These are phyloP conservation scores for Pyrocoelia pectoralis DNA, from an alignment of 2,888 invertebrate species.

Conservation along the genomic window DNA sequence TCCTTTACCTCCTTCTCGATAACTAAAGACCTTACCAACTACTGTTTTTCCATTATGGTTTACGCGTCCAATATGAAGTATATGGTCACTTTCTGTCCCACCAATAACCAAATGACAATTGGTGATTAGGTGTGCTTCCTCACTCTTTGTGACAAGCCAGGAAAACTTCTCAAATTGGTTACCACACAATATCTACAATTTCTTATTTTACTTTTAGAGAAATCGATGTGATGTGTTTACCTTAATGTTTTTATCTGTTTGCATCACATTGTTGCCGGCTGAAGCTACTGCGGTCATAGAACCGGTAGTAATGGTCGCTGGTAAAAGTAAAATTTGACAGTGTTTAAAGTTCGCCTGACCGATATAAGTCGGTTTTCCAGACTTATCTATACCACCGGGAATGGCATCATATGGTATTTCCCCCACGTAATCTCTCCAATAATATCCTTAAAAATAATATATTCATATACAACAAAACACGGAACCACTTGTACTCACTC, in stretches of 20 bases:
- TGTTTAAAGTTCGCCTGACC: slow-evolving; percentile 13
- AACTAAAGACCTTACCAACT: slow-evolving; percentile 19
- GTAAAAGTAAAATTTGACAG: slow-evolving; percentile 18
- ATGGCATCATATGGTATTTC: slow-evolving; percentile 19
- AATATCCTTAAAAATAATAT: slow-evolving; percentile 13
- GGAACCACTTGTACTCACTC: too few relatives aligned
- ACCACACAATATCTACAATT: slow-evolving; percentile 14
- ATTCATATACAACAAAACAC: too few relatives aligned
- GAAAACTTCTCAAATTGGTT: neutral
- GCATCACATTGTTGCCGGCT: slow-evolving; percentile 5
- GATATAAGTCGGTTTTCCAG: slow-evolving; percentile 14
- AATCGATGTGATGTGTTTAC: neutral
- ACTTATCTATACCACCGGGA: slow-evolving; percentile 15
- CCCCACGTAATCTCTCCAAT: too few relatives aligned
- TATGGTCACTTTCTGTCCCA: slow-evolving; percentile 13
- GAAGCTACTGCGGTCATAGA: slow-evolving; percentile 10
- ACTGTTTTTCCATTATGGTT: slow-evolving; percentile 12
- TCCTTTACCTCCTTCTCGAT: slow-evolving; percentile 7
- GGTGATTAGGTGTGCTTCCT: too few relatives aligned
- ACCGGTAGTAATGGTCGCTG: slow-evolving; percentile 16
- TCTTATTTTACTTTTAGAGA: neutral
- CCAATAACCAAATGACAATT: slow-evolving; percentile 15
- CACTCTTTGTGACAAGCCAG: slow-evolving; percentile 10
- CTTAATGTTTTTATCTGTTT: slow-evolving; percentile 14
- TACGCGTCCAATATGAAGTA: slow-evolving; percentile 16